Conservation (phyloP, 2,797 vertebrate genomes). For the Crenuchus spilurus region DNA sequence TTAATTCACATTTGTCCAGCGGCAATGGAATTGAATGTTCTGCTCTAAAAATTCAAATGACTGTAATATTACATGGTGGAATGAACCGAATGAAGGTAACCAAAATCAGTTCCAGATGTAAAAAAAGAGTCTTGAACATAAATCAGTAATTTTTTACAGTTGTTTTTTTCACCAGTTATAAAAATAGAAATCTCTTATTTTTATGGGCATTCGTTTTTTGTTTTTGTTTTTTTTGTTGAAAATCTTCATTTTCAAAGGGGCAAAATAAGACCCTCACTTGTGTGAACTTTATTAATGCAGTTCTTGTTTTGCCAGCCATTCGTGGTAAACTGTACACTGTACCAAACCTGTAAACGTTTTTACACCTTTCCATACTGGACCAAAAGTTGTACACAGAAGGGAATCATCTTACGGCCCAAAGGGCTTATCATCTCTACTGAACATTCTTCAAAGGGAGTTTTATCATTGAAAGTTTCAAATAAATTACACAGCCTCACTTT, state of each 20-base stretch:
- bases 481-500: constrained; percentile 72
- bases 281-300: constrained; percentile 28
- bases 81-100: background rate
- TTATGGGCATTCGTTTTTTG: constrained; percentile 69
- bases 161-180: constrained; percentile 73
- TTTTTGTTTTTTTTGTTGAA: constrained; percentile 59
- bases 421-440: constrained; percentile 63
- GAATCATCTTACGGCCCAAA: constrained; percentile 32
- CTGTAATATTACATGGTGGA: background rate
- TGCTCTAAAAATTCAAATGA: background rate
- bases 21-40: background rate
- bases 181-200: constrained; percentile 84
- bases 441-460: constrained; percentile 72
- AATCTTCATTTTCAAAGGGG: constrained; percentile 63
- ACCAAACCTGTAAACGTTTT: background rate
- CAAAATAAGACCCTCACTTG: constrained; percentile 64
- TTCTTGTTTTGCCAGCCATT: constrained; percentile 23
- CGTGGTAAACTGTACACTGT: constrained; percentile 21
- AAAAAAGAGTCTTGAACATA: constrained; percentile 28
- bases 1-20: background rate
- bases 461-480: constrained; percentile 73
- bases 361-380: constrained; percentile 17
- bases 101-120: constrained; percentile 18
- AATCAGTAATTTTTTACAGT: constrained; percentile 63
- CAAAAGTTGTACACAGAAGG: constrained; percentile 42